A percentile compares a stretch with the other conserved stretches of the same genome.
These are phyloP conservation scores for Magallana ariakensis DNA, from an alignment of 1,140 invertebrate species.

Conservation along the genomic window DNA sequence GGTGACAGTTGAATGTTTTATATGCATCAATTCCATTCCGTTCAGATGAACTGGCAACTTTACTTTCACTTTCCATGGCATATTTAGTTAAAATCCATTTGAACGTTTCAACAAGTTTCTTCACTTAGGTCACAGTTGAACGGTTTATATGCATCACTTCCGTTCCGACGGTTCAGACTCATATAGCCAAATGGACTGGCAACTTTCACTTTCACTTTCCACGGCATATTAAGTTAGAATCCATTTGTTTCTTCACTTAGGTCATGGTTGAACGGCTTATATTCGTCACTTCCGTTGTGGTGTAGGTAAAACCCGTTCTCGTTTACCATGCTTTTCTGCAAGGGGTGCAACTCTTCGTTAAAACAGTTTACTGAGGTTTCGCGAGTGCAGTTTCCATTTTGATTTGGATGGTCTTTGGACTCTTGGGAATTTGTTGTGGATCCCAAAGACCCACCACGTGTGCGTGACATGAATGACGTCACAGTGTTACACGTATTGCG, in stretches of 20 bases:
- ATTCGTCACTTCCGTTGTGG: constrained; percentile 12
- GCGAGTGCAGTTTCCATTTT: constrained; percentile 43
- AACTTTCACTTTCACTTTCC: no score
- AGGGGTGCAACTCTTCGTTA: background rate
- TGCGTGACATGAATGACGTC: constrained; percentile 53
- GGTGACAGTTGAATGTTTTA: no score
- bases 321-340: background rate
- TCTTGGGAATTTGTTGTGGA: constrained; percentile 54
- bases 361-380: constrained; percentile 11
- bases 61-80: no score
- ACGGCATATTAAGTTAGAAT: no score
- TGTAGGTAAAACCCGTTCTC: background rate
- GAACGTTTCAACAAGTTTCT: no score
- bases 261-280: background rate
- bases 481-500: constrained; percentile 42
- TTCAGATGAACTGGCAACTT: no score
- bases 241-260: background rate
- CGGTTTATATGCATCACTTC: no score
- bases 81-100: no score
- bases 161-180: no score
- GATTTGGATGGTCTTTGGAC: constrained; percentile 39
- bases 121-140: no score
- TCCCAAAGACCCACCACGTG: constrained; percentile 44
- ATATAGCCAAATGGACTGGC: no score
- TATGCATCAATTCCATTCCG: no score